Percentiles rank a stretch among this genome's conserved stretches.
These are phyloP conservation scores for Prosapia bicincta DNA, from an alignment of 2,888 invertebrate genomes.

Conservation along the genomic window DNA sequence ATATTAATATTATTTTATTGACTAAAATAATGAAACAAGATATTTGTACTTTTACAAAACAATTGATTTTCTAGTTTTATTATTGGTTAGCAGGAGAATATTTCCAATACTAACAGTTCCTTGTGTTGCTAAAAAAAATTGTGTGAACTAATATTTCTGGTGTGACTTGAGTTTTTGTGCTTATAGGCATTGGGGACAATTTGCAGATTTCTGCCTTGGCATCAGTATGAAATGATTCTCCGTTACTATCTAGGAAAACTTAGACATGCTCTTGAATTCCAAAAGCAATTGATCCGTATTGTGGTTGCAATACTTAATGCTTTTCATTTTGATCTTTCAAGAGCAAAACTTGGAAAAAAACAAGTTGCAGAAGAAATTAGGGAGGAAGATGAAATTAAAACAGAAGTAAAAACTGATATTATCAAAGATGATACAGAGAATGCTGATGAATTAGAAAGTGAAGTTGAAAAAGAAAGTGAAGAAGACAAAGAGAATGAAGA, in stretches of 20 bases:
- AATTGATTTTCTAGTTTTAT: too few relatives aligned
- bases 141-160: too few relatives aligned
- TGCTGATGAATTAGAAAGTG: conserved; percentile 39
- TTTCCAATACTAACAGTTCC: too few relatives aligned
- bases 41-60: too few relatives aligned
- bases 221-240: conserved; percentile 78
- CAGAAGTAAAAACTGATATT: conserved; percentile 19
- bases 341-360: conserved; percentile 47
- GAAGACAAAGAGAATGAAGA: conserved; percentile 44
- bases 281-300: conserved; percentile 77
- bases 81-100: too few relatives aligned
- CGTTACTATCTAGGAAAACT: conserved; percentile 77
- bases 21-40: too few relatives aligned
- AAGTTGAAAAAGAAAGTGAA: conserved; percentile 40
- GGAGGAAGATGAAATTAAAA: conserved; percentile 45
- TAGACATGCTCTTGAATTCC: conserved; percentile 65
- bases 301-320: conserved; percentile 78
- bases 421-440: conserved; percentile 40
- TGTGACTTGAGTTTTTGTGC: too few relatives aligned
- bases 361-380: conserved; percentile 36
- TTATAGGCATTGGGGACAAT: conserved; percentile 63
- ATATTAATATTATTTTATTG: too few relatives aligned
- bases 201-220: conserved; percentile 81
- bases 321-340: conserved; percentile 86
- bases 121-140: too few relatives aligned